Percentiles rank a stretch among this genome's conserved stretches.
Evolutionary conservation across 2,888 invertebrate genomes (phyloP).

Genomic region (Tenthredo notha): DNA sequence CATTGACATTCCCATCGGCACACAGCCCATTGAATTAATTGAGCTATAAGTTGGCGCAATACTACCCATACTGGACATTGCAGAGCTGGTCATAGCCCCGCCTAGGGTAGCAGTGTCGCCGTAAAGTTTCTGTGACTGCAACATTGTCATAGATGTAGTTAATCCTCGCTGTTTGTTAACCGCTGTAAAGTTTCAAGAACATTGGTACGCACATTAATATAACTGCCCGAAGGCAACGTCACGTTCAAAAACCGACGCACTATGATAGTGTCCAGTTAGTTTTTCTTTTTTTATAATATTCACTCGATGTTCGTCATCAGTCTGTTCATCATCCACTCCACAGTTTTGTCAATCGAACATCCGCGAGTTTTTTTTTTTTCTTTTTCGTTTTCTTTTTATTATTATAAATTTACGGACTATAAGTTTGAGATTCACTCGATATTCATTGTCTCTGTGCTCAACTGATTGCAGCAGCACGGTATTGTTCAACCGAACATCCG

Average conservation of each 20-base stretch:
- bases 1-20: conserved; percentile 82
- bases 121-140: conserved; percentile 77
- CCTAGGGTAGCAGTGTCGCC: conserved; percentile 73
- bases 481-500: not conserved
- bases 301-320: not conserved
- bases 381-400: not conserved
- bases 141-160: conserved; percentile 70
- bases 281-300: not conserved
- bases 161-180: not conserved
- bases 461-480: not conserved
- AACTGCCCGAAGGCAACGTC: conserved; percentile 20
- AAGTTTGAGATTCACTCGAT: not conserved
- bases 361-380: not conserved
- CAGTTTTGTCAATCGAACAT: not conserved
- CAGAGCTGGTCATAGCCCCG: conserved; percentile 74
- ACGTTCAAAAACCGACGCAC: not conserved
- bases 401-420: not conserved
- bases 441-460: not conserved
- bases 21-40: conserved; percentile 90
- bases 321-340: not conserved
- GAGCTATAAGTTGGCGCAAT: conserved; percentile 88
- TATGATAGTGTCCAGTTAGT: not conserved
- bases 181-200: not conserved
- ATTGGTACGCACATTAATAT: not conserved
- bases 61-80: conserved; percentile 76